Base-by-base conservation (phyloP, 2,888 invertebrate genomes). In the Spilosoma lubricipeda region DNA sequence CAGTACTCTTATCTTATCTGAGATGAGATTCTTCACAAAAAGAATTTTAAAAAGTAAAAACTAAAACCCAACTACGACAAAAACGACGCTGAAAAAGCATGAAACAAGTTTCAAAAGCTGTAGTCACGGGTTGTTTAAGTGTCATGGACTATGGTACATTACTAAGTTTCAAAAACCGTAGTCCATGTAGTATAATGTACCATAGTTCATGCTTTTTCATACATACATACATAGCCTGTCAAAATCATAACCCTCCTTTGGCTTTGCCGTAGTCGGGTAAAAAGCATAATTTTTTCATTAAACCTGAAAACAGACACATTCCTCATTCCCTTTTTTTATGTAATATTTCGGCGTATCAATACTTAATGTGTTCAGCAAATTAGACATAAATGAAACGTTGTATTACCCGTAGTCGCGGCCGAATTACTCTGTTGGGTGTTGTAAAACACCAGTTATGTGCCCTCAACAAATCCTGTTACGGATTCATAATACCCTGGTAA, bases 361-460 rank as follows among this genome's bases (percentile, higher is more conserved):
- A 84, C 81, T 84, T 88, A 86, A 89, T 87, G 72, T 77, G 66
- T 67, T 56, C 79, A 77, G 77, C 82, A 89, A 91, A 90, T 91
- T 90, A 90, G 90, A 88, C 86, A 88, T 89, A 90, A 92, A 92
- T 90, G 90, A 90, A 91, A 89, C 86, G 88, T 83, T 84, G 85
- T 88, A 90, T 87, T 88, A 88, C 88, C 82, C 83, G 68, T 75
- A 81, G 86, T 83, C 84, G 75, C 72, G 72, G 67, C 76, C 75
- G 69, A 90, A 92, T 88, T 89, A 89, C 88, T 81, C 92, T 82
- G 81, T 86, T 73, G 92, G 91, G 93, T 87, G 90, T 82, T 86
- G 89, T 93, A 91, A 92, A 92, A 88, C 87, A 84, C 80, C 83
- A 75, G 85, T 85, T 85, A 83, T 76, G 79, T 72, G 86, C 85